Conservation (phyloP, 2,113 vertebrate species). For the Xiphophorus couchianus region DNA sequence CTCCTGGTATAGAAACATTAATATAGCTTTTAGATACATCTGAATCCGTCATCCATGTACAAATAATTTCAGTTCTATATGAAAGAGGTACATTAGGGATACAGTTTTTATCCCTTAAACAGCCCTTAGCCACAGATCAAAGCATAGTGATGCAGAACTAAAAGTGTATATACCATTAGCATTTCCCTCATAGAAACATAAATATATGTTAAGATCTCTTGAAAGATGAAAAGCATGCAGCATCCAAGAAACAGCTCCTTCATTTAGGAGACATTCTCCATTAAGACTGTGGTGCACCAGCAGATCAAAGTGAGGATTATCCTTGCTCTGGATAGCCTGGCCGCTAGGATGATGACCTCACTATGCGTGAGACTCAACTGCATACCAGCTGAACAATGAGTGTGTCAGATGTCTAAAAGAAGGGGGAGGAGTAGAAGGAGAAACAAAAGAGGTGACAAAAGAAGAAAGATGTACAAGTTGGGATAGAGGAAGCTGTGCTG, state of each 20-base stretch:
- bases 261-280: constrained; percentile 59
- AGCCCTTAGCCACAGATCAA: constrained; percentile 4
- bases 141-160: constrained; percentile 4
- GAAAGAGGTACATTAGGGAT: constrained; percentile 33
- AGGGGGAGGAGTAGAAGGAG: neutral
- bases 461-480: constrained; percentile 28
- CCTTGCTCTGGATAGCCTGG: constrained; percentile 32
- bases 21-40: constrained; percentile 22
- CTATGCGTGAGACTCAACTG: constrained; percentile 24
- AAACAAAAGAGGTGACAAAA: constrained; percentile 14
- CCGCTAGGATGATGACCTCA: constrained; percentile 25
- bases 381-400: constrained; percentile 25
- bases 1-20: neutral
- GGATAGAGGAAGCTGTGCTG: constrained; percentile 19
- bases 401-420: constrained; percentile 24
- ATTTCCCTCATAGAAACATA: constrained; percentile 13
- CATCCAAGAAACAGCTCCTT: constrained; percentile 48
- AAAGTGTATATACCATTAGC: constrained; percentile 33
- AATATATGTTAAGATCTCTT: constrained; percentile 15
- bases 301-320: constrained; percentile 68
- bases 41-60: constrained; percentile 18
- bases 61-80: constrained; percentile 11
- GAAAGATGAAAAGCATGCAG: constrained; percentile 25
- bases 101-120: constrained; percentile 17
- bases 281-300: constrained; percentile 53